Evolutionary conservation across 37 sponge, comb jelly and placozoan genomes (phyloP), one percentile per base, ranked within the genome.

Genomic region (Beroe forskalii): DNA sequence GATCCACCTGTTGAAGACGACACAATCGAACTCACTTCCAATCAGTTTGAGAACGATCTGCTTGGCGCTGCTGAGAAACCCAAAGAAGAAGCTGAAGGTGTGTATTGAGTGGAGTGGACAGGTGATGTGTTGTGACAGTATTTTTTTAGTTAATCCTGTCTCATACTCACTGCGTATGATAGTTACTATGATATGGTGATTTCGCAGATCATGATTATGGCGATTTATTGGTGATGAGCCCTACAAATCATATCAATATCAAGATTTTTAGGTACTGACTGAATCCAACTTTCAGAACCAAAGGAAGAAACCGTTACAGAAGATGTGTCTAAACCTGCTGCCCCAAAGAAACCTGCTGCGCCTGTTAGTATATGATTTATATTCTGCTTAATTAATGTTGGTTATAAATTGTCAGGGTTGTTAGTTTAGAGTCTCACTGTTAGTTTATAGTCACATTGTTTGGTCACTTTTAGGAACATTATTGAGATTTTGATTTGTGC

Each of bases 31-130:
- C 40, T 80, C 4, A 80, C 86, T 6, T 80, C 86, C 23, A 80
- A 80, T 48, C 38, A 41, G 27, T 80, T 80, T 43, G 86, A 80
- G 31, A 80, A 80, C 27, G 86, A 80, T 44, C 55, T 80, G 4
- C 30, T 80, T 22, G 86, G 86, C n/a, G 75, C 75, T 35, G 55
- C 25, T 8, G 38, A 48, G 55, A 48, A 48, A 12, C 55, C 55
- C 12, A 48, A 48, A 48, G 55, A 17, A 48, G 55, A 48, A 17
- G 55, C 12, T 48, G n/a, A n/a, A n/a, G n/a, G n/a, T n/a, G n/a
- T n/a, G n/a, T n/a, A n/a, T n/a, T n/a, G n/a, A n/a, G n/a, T n/a
- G n/a, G n/a, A n/a, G n/a, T n/a, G n/a, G n/a, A n/a, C n/a, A n/a
- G n/a, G n/a, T n/a, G n/a, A n/a, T n/a, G n/a, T n/a, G n/a, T n/a